Evolutionary conservation across 2,888 invertebrate species (phyloP), one percentile per base, ranked within the genome.

Genomic region (Alcis repandata): DNA sequence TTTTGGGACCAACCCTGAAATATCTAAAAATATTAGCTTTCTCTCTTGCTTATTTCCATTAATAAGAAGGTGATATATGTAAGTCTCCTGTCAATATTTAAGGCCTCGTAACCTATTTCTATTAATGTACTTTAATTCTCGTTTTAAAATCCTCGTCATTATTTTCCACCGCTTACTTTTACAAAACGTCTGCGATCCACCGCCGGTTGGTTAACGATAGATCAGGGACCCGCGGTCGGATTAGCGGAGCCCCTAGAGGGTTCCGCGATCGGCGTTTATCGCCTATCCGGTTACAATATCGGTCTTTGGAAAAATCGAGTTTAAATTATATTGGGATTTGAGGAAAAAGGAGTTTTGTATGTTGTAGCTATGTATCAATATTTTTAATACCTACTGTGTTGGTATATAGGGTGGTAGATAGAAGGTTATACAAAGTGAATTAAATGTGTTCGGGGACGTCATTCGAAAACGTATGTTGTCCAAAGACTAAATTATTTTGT

Each of bases 221-320:
- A 49, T 49, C 48, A 32, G 48, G 73, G 78, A 67, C 69, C 73
- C 68, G 68, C 66, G 76, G 70, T 67, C 80, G 81, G 87, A 84
- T 87, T 85, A 87, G 77, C 75, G 49, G 71, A 68, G 58, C 66
- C 68, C 75, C 85, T 78, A 72, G 84, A 79, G 74, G 71, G 74
- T 69, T 71, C 77, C 72, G 70, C 74, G 72, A 82, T 79, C 78
- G 77, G 77, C 63, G 76, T 78, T 85, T 86, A 84, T 82, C 80
- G 76, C 68, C 60, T 78, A 79, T 77, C 82, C 41, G 36, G 64
- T 59, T 54, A 59, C 54, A 46, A 69, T 57, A 59, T 52, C 46
- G 58, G 51, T 3, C 54, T 9, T 22, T 32, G 22, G 40, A 32
- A 63, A 61, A 57, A 43, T 27, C 54, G 56, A n/a, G 19, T 19